A percentile compares a stretch with the other conserved stretches of the same genome.
phyloP scores from a whole-genome alignment of 2,888 invertebrate genomes.

The Pseudococcus viburni region DNA sequence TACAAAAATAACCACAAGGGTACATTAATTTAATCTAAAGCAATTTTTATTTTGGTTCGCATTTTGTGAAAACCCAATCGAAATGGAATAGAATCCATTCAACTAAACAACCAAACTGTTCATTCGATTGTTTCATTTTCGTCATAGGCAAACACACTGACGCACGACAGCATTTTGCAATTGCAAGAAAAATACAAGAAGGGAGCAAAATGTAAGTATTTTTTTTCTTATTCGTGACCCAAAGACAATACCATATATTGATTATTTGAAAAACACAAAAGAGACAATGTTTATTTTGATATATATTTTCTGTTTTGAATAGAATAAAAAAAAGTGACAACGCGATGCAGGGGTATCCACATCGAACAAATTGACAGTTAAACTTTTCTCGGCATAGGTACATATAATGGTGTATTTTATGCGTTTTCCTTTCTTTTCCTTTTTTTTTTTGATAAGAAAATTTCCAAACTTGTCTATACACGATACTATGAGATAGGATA shows the following conservation, averaged over 20 bases:
- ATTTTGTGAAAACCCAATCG: too few relatives aligned
- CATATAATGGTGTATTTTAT: not conserved
- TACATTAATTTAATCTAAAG: too few relatives aligned
- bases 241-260: conserved; percentile 39
- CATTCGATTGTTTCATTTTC: too few relatives aligned
- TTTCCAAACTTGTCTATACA: not conserved
- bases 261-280: conserved; percentile 21
- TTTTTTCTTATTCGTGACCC: not conserved
- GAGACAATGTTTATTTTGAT: conserved; percentile 31
- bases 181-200: not conserved
- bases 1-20: not conserved
- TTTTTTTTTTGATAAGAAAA: not conserved
- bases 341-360: not conserved
- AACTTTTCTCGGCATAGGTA: not conserved
- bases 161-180: too few relatives aligned
- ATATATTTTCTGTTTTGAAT: conserved; percentile 39
- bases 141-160: too few relatives aligned
- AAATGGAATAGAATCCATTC: too few relatives aligned
- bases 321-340: conserved; percentile 18
- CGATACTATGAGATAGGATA: not conserved
- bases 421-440: not conserved
- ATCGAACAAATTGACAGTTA: conserved; percentile 30
- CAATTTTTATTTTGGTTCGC: too few relatives aligned
- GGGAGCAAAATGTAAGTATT: not conserved
- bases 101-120: too few relatives aligned